Base-by-base conservation (phyloP, 2,797 vertebrate genomes). In the Chrysocyon brachyurus region DNA sequence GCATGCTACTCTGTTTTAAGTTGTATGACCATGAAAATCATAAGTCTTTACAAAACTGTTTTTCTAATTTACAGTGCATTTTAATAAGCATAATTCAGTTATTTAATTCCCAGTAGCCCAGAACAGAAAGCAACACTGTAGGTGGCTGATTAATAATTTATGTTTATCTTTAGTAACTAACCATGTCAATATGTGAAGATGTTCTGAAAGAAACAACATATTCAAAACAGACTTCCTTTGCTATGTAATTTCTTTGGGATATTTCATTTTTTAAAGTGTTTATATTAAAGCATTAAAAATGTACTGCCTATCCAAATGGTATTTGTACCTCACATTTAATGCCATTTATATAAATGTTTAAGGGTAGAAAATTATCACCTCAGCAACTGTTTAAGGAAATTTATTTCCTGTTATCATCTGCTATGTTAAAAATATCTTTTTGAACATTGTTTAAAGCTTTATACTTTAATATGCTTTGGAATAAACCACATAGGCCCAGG, bases 21-120 rank as follows among this genome's bases (percentile, higher is more conserved):
- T 97, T 75, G 95, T 96, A 28, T 96, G 90, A 96, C 95, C 78
- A 92, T 81, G 95, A 96, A 93, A 97, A 98, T 96, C 66, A 81
- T 81, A 36, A 68, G 54, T 40, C 83, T 98, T 94, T 70, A 86
- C 57, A 89, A 96, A 98, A 83, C 28, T 24, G n/a, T 26, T 97
- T 95, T 97, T 91, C 49, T 94, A 94, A n/a, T 97, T 98, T 93
- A 94, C 54, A n/a, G 61, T 89, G 24, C 56, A 94, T 97, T 98
- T 97, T 97, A 97, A 97, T 63, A 79, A 94, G 86, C 52, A 95
- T 33, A 85, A 97, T 79, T 63, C 46, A 59, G 91, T 95, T 96
- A 75, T 94, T 93, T 84, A 97, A 93, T 97, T 89, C 70, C 40
- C 61, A 91, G 9, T 77, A 77, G 68, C 92, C 95, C 49, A 3